phyloP scores from a whole-genome alignment of 2,888 invertebrate species.

The Orthosia gothica region DNA sequence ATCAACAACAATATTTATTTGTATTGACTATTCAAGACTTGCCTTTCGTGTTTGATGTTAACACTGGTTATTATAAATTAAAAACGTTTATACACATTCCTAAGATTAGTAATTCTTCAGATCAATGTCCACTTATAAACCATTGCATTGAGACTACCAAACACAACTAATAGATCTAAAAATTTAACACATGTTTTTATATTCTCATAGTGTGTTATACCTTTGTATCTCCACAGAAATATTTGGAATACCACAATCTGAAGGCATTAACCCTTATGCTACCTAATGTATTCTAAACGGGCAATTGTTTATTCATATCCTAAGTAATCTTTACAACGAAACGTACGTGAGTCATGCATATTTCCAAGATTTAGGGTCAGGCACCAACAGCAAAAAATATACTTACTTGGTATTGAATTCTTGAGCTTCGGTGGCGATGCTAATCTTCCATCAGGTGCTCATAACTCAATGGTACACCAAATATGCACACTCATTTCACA shows the following conservation, averaged over 20 bases:
- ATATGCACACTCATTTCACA: conserved; percentile 86
- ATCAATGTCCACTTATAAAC: not conserved
- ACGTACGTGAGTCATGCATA: conserved; percentile 57
- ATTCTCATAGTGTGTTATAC: not conserved
- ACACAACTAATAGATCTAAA: conserved; percentile 9
- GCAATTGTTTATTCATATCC: conserved; percentile 51
- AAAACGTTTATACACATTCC: not conserved
- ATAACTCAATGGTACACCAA: conserved; percentile 78
- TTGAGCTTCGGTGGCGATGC: conserved; percentile 48
- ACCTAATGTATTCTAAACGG: conserved; percentile 22
- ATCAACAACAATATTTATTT: not conserved
- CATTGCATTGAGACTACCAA: not conserved
- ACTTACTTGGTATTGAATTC: conserved; percentile 69
- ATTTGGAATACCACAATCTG: conserved; percentile 17
- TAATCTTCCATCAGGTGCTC: conserved; percentile 77
- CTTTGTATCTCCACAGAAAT: not conserved
- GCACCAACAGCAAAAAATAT: conserved; percentile 48
- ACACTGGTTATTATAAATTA: not conserved
- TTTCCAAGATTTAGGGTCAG: conserved; percentile 49
- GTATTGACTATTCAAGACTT: not conserved
- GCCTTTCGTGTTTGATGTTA: conserved; percentile 3
- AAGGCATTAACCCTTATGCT: not conserved
- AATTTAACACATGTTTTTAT: conserved; percentile 19
- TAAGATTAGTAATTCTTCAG: not conserved
- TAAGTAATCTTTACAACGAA: conserved; percentile 40